A percentile compares a stretch with the other conserved stretches of the same genome.
These are phyloP conservation scores for Orbicella faveolata DNA, from an alignment of 64 coral and sea anemone genomes.

Conservation along the genomic window DNA sequence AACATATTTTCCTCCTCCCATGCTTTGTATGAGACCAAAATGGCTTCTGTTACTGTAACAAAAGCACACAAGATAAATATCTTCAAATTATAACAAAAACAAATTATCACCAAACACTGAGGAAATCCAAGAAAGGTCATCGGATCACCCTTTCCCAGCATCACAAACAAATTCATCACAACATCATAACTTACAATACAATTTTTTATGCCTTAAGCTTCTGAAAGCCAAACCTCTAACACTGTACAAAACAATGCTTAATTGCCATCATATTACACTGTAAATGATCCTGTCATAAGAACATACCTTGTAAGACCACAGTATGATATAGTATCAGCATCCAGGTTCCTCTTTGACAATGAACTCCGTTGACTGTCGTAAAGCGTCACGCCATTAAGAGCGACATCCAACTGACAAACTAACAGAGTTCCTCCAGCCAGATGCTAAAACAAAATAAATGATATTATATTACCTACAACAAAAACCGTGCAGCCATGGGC, in stretches of 20 bases:
- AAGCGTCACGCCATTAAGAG: slow-evolving; percentile 80
- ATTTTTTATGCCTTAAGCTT: too few species aligned
- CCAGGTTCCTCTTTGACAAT: slow-evolving; percentile 74
- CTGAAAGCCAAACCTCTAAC: too few species aligned
- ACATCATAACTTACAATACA: too few species aligned
- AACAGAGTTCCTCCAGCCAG: slow-evolving; percentile 83
- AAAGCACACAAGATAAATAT: neutral
- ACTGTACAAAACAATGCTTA: too few species aligned
- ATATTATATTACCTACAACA: too few species aligned
- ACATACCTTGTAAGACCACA: slow-evolving; percentile 91
- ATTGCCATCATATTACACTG: too few species aligned
- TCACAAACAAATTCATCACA: too few species aligned
- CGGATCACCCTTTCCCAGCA: too few species aligned
- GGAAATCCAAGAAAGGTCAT: too few species aligned
- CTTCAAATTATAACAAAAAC: neutral
- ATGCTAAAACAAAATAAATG: slow-evolving; percentile 62
- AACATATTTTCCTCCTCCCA: slow-evolving; percentile 91
- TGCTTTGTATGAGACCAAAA: slow-evolving; percentile 95
- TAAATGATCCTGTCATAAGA: neutral
- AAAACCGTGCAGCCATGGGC: too few species aligned
- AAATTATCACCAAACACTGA: neutral
- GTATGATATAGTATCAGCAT: slow-evolving; percentile 95
- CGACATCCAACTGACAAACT: slow-evolving; percentile 87
- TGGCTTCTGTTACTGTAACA: slow-evolving; percentile 81
- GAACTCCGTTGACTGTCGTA: slow-evolving; percentile 91